Base-by-base conservation (phyloP, 2,113 vertebrate species). In the Halcyon senegalensis region DNA sequence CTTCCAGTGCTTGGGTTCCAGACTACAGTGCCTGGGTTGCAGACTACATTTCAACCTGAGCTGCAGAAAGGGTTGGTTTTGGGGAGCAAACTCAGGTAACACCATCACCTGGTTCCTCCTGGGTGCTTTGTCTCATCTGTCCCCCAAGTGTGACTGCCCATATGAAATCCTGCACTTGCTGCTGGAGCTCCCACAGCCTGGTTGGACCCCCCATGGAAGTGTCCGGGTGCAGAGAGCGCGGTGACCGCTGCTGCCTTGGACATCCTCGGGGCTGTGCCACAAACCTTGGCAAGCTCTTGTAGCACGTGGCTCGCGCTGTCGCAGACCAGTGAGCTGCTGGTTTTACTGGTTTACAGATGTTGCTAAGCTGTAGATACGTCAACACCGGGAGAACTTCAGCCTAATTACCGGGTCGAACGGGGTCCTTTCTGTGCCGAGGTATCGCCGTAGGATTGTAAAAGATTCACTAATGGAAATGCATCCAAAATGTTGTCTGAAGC, bases 131-230 rank as follows among this genome's bases (percentile, higher is more conserved):
- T 35, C 17, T 14, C 9, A 0, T 31, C 67, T 67, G 66, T 10
- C n/a, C 30, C 46, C 50, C 0, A 0, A 12, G 13, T 0, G 11
- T 37, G 33, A 16, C 48, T 6, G 17, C 19, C 18, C 4, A 2
- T 17, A 37, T 28, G 87, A 74, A 84, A 44, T 13, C 16, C 62
- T 11, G 9, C 7, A 0, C 8, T 63, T 43, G 75, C 37, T 76
- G 66, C 81, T 89, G 39, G 68, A 63, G 87, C 73, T 11, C 76
- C 31, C 59, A 10, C 9, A 4, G 21, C 39, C 2, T 37, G 64
- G 33, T 31, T 69, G 39, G 35, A 9, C 18, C 51, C 58, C 37
- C 21, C 8, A 13, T 3, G 13, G 62, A 51, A 23, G 62, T 0
- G 1, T 10, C 9, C 31, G 28, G 50, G 53, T 31, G 7, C 30